Conservation (phyloP, 2,888 invertebrate genomes). For the Campoplex capitator region DNA sequence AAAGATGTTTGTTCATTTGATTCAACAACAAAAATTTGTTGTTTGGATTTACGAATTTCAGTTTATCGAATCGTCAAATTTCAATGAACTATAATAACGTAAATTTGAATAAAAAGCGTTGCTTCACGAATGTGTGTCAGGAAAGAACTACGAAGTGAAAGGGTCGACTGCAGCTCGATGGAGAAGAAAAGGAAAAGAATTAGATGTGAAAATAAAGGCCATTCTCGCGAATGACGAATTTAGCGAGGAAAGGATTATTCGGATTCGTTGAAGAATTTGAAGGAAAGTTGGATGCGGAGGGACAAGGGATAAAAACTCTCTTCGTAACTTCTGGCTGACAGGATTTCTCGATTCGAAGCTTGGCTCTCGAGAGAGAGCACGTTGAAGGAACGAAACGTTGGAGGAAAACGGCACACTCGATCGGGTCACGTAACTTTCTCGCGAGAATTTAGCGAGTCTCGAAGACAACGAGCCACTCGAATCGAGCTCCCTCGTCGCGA, state of each 20-base stretch:
- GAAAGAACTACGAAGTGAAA: background rate
- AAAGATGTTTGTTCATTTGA: too few relatives aligned
- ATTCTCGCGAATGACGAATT: background rate
- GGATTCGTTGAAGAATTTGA: slow-evolving; percentile 9
- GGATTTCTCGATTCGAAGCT: slow-evolving; percentile 14
- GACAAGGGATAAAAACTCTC: slow-evolving; percentile 5
- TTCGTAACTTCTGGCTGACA: slow-evolving; percentile 14
- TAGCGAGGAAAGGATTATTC: background rate
- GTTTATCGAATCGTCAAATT: too few relatives aligned
- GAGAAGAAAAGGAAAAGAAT: background rate
- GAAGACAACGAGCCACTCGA: slow-evolving; percentile 21
- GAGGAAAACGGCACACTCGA: slow-evolving; percentile 7
- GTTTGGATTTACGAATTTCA: too few relatives aligned
- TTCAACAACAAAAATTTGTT: too few relatives aligned
- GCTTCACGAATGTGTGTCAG: background rate
- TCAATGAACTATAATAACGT: too few relatives aligned
- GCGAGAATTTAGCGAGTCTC: slow-evolving; percentile 61
- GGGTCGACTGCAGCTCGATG: background rate
- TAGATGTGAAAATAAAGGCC: background rate
- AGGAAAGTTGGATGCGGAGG: background rate
- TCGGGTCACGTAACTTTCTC: slow-evolving; percentile 67
- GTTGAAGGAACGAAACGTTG: background rate
- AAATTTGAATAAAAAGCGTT: background rate
- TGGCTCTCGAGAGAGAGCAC: slow-evolving; percentile 5
- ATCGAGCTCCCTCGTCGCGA: slow-evolving; percentile 68